Percentiles rank a stretch among this genome's conserved stretches.
Conservation (phyloP, 2,797 vertebrate species). For the Acipenser oxyrinchus region DNA sequence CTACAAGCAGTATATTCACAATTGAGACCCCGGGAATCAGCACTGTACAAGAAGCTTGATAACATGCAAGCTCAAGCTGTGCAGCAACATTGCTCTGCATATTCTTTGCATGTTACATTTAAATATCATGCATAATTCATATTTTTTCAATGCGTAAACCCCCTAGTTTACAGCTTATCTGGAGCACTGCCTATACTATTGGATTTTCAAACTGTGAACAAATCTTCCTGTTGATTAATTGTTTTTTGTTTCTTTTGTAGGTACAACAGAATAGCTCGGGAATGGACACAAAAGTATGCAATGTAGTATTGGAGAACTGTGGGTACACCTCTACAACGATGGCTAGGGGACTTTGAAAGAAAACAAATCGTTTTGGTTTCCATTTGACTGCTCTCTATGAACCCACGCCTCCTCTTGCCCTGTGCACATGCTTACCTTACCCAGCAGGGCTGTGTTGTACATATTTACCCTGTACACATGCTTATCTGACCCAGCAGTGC, state of each 20-base stretch:
- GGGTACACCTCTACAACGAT: slow-evolving; percentile 88
- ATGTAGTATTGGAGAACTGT: slow-evolving; percentile 92
- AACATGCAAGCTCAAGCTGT: too few species aligned
- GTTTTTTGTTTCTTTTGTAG: slow-evolving; percentile 53
- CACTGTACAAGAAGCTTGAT: too few species aligned
- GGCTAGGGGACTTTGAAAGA: slow-evolving; percentile 93
- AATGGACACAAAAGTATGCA: slow-evolving; percentile 99
- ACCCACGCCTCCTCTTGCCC: slow-evolving; percentile 90
- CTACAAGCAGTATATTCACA: too few species aligned
- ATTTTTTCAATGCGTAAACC: too few species aligned
- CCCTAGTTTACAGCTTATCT: too few species aligned
- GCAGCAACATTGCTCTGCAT: too few species aligned
- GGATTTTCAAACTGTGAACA: too few species aligned
- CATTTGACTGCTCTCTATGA: slow-evolving; percentile 99
- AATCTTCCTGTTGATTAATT: slow-evolving; percentile 13
- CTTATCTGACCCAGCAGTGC: too few species aligned
- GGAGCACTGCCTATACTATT: too few species aligned
- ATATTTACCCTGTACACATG: slow-evolving; percentile 23
- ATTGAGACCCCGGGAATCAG: too few species aligned
- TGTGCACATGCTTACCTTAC: slow-evolving; percentile 80
- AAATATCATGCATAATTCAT: too few species aligned
- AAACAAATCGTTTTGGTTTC: slow-evolving; percentile 91
- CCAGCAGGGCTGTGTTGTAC: slow-evolving; percentile 74
- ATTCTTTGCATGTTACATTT: too few species aligned
- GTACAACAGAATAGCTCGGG: slow-evolving; percentile 99